Percentiles rank a stretch among this genome's conserved stretches.
Evolutionary conservation across 2,113 vertebrate species (phyloP).

Genomic region (Mormoops blainvillei): DNA sequence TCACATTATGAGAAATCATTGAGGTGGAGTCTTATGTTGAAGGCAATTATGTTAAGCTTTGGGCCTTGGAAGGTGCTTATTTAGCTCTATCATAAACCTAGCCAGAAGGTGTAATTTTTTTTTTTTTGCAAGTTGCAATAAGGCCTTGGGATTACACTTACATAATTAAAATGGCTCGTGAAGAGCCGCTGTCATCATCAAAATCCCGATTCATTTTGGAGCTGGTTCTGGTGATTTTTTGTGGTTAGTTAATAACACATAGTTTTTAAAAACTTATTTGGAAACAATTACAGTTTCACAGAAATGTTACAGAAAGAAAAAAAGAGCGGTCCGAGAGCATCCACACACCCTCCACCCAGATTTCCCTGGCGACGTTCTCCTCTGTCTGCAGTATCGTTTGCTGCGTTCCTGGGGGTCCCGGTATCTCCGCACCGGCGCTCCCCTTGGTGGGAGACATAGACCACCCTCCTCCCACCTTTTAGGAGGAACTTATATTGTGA

Average conservation of each 20-base stretch:
- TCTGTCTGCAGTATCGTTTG: fast-evolving
- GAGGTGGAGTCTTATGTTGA: background rate
- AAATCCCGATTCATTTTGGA: slow-evolving; percentile 4
- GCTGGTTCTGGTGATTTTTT: background rate
- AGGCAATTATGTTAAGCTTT: slow-evolving; percentile 33
- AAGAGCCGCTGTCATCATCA: background rate
- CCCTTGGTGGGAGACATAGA: background rate
- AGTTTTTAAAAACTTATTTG: background rate
- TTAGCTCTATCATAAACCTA: slow-evolving; percentile 28
- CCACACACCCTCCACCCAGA: no score
- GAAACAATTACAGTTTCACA: background rate
- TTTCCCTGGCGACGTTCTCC: background rate
- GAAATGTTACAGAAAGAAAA: background rate
- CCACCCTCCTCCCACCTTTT: background rate
- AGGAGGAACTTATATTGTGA: background rate
- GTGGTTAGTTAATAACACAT: background rate
- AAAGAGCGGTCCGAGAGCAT: background rate
- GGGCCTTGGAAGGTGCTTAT: slow-evolving; percentile 24
- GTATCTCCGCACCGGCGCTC: no score
- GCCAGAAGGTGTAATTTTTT: background rate
- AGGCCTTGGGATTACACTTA: background rate
- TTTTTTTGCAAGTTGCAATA: slow-evolving; percentile 20
- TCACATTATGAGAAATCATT: background rate
- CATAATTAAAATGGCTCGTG: slow-evolving; percentile 21
- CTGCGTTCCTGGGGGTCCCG: background rate